Evolutionary conservation across 2,113 vertebrate species (phyloP).

Genomic region (Triplophysa rosa): DNA sequence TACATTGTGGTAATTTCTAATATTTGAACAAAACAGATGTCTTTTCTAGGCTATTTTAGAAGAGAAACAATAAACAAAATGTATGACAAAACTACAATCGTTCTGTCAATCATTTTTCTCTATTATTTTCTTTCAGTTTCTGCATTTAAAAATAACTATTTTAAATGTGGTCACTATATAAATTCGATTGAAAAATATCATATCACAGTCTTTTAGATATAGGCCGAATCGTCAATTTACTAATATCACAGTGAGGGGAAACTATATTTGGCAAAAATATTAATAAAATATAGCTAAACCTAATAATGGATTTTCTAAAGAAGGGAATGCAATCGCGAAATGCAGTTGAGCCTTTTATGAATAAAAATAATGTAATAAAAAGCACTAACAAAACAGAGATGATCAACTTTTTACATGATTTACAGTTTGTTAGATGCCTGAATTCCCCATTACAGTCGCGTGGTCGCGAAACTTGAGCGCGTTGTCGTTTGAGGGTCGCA

Average conservation of each 20-base stretch:
- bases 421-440: not conserved
- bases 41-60: not conserved
- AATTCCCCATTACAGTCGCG: not conserved
- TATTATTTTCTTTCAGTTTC: too few species aligned
- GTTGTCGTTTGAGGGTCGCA: conserved; percentile 44
- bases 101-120: not conserved
- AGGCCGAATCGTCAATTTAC: too few species aligned
- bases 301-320: too few species aligned
- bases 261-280: too few species aligned
- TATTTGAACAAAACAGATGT: too few species aligned
- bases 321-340: too few species aligned
- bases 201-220: too few species aligned
- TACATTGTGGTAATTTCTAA: not conserved
- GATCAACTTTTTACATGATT: not conserved
- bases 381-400: not conserved
- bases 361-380: not conserved
- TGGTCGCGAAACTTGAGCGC: conserved; percentile 61
- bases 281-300: too few species aligned
- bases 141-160: not conserved
- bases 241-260: too few species aligned
- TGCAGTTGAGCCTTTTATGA: too few species aligned
- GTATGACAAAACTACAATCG: not conserved
- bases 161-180: not conserved
- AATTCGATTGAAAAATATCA: not conserved
- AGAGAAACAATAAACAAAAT: too few species aligned